Evolutionary conservation across 2,888 invertebrate genomes (phyloP).

Genomic region (Cheilosia grossa): DNA sequence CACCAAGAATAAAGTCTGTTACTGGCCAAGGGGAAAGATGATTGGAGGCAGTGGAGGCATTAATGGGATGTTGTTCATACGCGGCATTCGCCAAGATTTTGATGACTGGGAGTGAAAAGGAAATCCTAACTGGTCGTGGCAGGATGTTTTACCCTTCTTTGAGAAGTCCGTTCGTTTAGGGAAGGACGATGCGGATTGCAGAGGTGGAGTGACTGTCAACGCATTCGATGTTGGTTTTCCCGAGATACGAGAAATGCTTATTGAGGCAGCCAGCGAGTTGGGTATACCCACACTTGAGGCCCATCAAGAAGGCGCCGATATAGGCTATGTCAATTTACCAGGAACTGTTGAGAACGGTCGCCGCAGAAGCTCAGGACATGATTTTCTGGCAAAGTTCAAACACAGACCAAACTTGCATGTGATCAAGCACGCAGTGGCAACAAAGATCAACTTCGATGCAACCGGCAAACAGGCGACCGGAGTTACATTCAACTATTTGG

Average conservation of each 20-base stretch:
- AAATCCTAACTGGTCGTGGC: constrained; percentile 88
- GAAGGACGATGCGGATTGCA: constrained; percentile 76
- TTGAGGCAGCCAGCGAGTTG: constrained; percentile 83
- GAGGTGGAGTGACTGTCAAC: constrained; percentile 83
- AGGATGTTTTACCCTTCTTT: constrained; percentile 91
- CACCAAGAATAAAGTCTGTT: constrained; percentile 80
- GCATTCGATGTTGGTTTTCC: constrained; percentile 78
- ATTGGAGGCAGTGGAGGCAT: constrained; percentile 87
- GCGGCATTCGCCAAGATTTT: constrained; percentile 87
- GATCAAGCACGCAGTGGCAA: constrained; percentile 85
- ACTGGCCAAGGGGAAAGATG: constrained; percentile 86
- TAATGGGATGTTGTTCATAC: constrained; percentile 87
- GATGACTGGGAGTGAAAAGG: constrained; percentile 86
- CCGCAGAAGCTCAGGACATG: constrained; percentile 89
- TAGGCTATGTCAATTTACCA: constrained; percentile 84
- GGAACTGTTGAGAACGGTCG: constrained; percentile 86
- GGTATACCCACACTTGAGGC: constrained; percentile 82
- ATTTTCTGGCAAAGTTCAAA: constrained; percentile 85
- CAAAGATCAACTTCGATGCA: constrained; percentile 84
- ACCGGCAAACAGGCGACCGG: constrained; percentile 82
- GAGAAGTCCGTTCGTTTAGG: constrained; percentile 86
- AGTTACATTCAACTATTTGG: constrained; percentile 84
- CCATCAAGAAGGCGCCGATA: constrained; percentile 82
- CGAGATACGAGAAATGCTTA: constrained; percentile 78
- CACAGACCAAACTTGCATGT: constrained; percentile 85